Percentiles rank a stretch among this genome's conserved stretches.
Conservation (phyloP, 2,888 invertebrate species). For the Zygaena filipendulae region DNA sequence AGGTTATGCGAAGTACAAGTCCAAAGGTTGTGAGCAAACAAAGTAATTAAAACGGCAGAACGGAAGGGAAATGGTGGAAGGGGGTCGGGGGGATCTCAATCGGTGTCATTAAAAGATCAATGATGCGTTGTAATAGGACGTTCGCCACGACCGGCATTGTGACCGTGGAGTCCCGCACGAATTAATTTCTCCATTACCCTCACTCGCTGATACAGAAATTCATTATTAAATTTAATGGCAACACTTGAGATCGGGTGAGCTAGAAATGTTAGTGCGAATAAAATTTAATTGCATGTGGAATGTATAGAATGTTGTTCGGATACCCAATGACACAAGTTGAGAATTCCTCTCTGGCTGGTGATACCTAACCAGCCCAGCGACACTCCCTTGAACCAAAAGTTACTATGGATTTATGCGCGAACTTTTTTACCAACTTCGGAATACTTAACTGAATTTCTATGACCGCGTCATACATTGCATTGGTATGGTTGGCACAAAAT, state of each 20-base stretch:
- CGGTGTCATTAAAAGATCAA: conserved; percentile 26
- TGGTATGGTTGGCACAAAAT: too few species aligned
- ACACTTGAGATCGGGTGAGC: conserved; percentile 1
- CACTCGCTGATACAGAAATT: conserved; percentile 23
- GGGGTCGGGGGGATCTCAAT: conserved; percentile 18
- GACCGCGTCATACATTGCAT: too few species aligned
- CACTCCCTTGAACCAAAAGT: too few species aligned
- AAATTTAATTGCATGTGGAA: too few species aligned
- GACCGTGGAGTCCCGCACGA: conserved; percentile 11
- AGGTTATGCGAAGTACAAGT: too few species aligned
- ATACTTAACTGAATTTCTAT: too few species aligned
- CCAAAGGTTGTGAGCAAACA: conserved; percentile 14
- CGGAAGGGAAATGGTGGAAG: conserved; percentile 19
- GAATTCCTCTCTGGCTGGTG: too few species aligned
- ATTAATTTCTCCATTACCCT: conserved; percentile 22
- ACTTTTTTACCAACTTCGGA: too few species aligned
- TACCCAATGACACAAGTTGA: too few species aligned
- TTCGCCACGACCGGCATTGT: conserved; percentile 1
- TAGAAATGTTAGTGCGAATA: neutral
- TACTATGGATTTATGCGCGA: too few species aligned
- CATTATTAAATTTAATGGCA: conserved; percentile 27
- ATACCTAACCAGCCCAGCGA: too few species aligned
- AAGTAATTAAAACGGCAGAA: conserved; percentile 21
- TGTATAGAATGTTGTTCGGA: too few species aligned
- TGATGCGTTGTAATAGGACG: conserved; percentile 25